Percentiles rank a stretch among this genome's conserved stretches.
These are phyloP conservation scores for Cantharis nigra DNA, from an alignment of 2,888 invertebrate species.

Conservation along the genomic window DNA sequence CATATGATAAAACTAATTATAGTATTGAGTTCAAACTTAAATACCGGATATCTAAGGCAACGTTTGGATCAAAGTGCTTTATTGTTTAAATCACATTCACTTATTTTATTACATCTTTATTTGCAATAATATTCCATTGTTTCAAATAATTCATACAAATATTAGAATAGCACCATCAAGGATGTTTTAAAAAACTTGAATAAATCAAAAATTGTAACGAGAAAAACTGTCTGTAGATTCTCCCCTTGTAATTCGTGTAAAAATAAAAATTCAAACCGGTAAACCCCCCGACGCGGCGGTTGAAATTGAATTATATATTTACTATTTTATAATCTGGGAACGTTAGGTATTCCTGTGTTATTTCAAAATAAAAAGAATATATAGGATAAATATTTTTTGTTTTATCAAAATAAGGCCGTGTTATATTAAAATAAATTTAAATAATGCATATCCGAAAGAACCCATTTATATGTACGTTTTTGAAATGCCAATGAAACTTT, in stretches of 20 bases:
- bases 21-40: not conserved
- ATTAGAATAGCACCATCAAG: not conserved
- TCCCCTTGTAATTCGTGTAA: too few species aligned
- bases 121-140: not conserved
- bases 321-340: not conserved
- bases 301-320: not conserved
- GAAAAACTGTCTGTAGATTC: not conserved
- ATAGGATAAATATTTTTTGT: not conserved
- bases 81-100: not conserved
- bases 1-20: not conserved
- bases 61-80: not conserved
- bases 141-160: not conserved
- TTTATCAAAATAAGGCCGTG: not conserved
- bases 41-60: not conserved
- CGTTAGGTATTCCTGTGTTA: not conserved
- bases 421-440: not conserved
- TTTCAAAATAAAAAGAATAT: not conserved
- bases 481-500: not conserved
- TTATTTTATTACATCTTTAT: not conserved
- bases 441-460: not conserved
- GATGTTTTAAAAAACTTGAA: not conserved
- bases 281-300: not conserved
- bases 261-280: too few species aligned
- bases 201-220: not conserved
- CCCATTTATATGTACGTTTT: not conserved